Evolutionary conservation across 2,797 vertebrate genomes (phyloP).

Genomic region (Pseudochirops corinnae): DNA sequence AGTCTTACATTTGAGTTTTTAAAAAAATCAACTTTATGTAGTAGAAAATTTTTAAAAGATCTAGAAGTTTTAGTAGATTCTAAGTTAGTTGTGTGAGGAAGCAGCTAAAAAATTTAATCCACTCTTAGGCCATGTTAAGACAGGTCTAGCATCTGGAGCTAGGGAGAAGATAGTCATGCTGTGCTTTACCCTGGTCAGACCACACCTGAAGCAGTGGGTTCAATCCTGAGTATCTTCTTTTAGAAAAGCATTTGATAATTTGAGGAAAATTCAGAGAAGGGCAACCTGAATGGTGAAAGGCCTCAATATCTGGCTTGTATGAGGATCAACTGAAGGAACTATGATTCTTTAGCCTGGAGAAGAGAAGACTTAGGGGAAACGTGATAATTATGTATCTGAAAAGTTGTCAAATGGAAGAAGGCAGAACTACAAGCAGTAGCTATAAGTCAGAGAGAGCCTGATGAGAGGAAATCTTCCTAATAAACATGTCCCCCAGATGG

Average conservation of each 20-base stretch:
- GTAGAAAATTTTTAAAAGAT: not conserved
- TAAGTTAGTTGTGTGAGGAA: not conserved
- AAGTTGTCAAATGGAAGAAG: not conserved
- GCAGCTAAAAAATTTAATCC: not conserved
- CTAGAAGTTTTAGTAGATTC: not conserved
- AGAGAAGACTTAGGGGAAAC: not conserved
- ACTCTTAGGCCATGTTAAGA: not conserved
- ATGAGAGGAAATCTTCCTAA: not conserved
- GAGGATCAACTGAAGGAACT: not conserved
- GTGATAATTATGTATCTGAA: not conserved
- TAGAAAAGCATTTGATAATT: not conserved
- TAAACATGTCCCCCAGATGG: not conserved
- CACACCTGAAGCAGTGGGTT: not conserved
- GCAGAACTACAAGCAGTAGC: not conserved
- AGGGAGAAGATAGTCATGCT: not conserved
- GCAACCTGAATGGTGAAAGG: not conserved
- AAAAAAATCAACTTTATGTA: not conserved
- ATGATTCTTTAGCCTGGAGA: not conserved
- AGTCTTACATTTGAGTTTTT: not conserved
- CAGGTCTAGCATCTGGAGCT: not conserved
- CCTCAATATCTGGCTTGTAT: not conserved
- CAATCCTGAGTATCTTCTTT: not conserved
- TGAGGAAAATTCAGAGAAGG: not conserved
- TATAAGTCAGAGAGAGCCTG: not conserved
- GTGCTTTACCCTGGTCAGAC: not conserved